Evolutionary conservation across 2,113 vertebrate genomes (phyloP).

Genomic region (Semicossyphus pulcher): DNA sequence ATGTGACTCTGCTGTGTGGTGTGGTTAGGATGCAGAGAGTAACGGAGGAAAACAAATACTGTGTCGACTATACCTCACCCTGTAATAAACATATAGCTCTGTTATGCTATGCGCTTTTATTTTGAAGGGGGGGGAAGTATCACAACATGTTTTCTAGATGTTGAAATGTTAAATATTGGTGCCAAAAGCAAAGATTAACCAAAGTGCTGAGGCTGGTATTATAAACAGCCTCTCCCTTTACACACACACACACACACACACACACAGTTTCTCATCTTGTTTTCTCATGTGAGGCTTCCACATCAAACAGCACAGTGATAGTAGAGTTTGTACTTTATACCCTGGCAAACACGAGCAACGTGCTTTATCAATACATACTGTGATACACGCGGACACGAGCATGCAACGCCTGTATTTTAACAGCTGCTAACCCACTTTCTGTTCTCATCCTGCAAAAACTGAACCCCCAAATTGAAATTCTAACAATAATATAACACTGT

Average conservation of each 20-base stretch:
- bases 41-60: slow-evolving; percentile 56
- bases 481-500: slow-evolving; percentile 8
- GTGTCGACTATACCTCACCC: neutral
- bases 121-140: neutral
- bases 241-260: neutral
- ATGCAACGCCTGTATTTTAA: slow-evolving; percentile 58
- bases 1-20: slow-evolving; percentile 60
- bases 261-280: neutral
- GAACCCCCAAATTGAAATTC: slow-evolving; percentile 19
- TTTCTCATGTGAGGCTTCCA: slow-evolving; percentile 25
- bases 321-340: slow-evolving; percentile 64
- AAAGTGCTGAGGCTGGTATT: slow-evolving; percentile 2
- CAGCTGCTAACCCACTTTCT: slow-evolving; percentile 53
- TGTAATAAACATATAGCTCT: slow-evolving; percentile 22
- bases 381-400: slow-evolving; percentile 12
- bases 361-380: slow-evolving; percentile 35
- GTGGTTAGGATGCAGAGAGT: slow-evolving; percentile 52
- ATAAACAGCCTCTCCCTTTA: slow-evolving; percentile 33
- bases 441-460: slow-evolving; percentile 37
- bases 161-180: slow-evolving; percentile 4
- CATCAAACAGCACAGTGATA: slow-evolving; percentile 46
- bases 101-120: neutral
- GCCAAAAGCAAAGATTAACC: slow-evolving; percentile 5
- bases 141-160: neutral
- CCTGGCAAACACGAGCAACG: slow-evolving; percentile 43